A percentile compares a stretch with the other conserved stretches of the same genome.
Evolutionary conservation across 2,113 vertebrate genomes (phyloP).

Genomic region (Charadrius vociferus): DNA sequence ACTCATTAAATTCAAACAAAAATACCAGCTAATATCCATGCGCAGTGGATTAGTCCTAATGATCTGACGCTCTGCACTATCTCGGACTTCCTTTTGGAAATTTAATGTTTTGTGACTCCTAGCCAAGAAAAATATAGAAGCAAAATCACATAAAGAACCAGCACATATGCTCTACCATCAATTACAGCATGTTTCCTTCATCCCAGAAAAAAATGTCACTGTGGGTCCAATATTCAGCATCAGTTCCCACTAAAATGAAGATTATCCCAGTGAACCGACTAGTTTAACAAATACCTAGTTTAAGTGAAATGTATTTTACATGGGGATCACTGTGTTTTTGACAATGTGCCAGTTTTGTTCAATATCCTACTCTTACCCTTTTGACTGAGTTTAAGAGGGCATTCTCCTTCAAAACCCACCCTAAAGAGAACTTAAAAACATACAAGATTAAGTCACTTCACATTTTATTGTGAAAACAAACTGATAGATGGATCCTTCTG

Average conservation of each 20-base stretch:
- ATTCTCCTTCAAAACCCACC: not conserved
- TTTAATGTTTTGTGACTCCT: not conserved
- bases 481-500: not conserved
- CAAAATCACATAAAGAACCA: not conserved
- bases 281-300: not conserved
- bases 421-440: not conserved
- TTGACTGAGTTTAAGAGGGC: not conserved
- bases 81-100: not conserved
- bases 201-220: too few species aligned
- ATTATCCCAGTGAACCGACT: not conserved
- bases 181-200: not conserved
- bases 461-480: not conserved
- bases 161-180: accelerated
- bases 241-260: not conserved
- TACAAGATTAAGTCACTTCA: not conserved
- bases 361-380: not conserved
- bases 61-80: too few species aligned
- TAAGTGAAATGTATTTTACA: not conserved
- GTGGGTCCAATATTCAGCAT: not conserved
- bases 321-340: not conserved
- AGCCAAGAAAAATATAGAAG: not conserved
- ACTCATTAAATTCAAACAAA: not conserved
- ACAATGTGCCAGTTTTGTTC: not conserved
- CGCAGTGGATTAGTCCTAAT: accelerated
- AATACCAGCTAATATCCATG: not conserved